A percentile compares a stretch with the other conserved stretches of the same genome.
Conservation (phyloP, 2,888 invertebrate species). For the Camponotus fellah region DNA sequence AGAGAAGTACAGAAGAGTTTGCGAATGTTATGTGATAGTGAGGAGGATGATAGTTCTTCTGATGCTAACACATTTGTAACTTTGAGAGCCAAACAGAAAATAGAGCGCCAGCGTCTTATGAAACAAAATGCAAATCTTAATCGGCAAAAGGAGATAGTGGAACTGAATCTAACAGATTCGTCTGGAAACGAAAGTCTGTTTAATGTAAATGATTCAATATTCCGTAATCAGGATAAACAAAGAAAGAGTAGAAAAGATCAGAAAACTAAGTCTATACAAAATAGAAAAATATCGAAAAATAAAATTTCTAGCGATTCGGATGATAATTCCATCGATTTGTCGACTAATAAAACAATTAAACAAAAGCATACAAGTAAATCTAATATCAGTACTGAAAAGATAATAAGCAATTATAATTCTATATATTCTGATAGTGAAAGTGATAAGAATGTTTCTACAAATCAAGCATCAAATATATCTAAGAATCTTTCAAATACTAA, state of each 20-base stretch:
- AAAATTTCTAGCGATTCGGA: slow-evolving; percentile 12
- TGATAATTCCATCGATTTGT: background rate
- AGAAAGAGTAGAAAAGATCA: background rate
- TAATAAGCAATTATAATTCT: background rate
- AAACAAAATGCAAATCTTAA: background rate
- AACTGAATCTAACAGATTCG: background rate
- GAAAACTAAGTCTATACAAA: background rate
- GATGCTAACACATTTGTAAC: background rate
- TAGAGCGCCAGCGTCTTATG: background rate
- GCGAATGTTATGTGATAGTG: slow-evolving; percentile 65
- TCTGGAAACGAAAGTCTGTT: background rate
- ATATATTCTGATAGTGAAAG: slow-evolving; percentile 26
- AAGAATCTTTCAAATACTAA: background rate
- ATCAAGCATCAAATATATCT: background rate
- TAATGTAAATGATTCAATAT: background rate
- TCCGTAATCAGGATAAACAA: background rate
- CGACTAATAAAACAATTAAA: background rate
- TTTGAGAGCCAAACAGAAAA: background rate
- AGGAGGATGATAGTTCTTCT: slow-evolving; percentile 46
- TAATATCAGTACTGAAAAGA: background rate
- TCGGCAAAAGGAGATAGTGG: background rate
- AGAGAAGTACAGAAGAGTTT: slow-evolving; percentile 56
- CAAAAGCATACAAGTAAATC: background rate
- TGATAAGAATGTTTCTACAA: slow-evolving; percentile 2
- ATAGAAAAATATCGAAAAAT: background rate